phyloP scores from a whole-genome alignment of 2,113 vertebrate species.

The Echinops telfairi region DNA sequence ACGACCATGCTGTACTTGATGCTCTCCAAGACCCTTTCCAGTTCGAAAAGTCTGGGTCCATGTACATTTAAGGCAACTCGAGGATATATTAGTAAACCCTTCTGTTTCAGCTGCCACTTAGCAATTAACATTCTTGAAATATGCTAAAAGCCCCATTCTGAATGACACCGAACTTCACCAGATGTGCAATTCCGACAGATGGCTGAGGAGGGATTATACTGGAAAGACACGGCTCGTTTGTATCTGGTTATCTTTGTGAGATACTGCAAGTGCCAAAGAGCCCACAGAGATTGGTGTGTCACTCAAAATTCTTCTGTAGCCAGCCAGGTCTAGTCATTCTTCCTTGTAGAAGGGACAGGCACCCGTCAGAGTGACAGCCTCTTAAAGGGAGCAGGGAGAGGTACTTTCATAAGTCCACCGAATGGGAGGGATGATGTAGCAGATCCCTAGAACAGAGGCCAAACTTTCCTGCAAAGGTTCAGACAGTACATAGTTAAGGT shows the following conservation, averaged over 20 bases:
- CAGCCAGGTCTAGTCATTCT: conserved; percentile 47
- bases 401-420: conserved; percentile 17
- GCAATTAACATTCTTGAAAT: conserved; percentile 83
- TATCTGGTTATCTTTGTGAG: conserved; percentile 78
- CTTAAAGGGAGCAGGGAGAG: conserved; percentile 43
- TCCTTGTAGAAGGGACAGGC: conserved; percentile 48
- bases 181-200: conserved; percentile 35
- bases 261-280: conserved; percentile 79
- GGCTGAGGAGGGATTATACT: conserved; percentile 49
- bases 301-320: conserved; percentile 74
- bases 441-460: conserved; percentile 46
- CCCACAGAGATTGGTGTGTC: conserved; percentile 70
- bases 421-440: conserved; percentile 35
- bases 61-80: conserved; percentile 79
- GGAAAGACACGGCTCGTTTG: conserved; percentile 72
- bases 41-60: conserved; percentile 70
- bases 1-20: conserved; percentile 46
- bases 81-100: conserved; percentile 72
- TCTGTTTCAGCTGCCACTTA: conserved; percentile 72
- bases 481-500: conserved; percentile 26
- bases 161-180: conserved; percentile 67
- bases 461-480: conserved; percentile 21
- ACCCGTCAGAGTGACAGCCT: conserved; percentile 18
- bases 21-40: conserved; percentile 73
- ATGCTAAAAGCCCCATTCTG: conserved; percentile 69